Evolutionary conservation across 2,797 vertebrate species (phyloP).

Genomic region (Thamnophis elegans): DNA sequence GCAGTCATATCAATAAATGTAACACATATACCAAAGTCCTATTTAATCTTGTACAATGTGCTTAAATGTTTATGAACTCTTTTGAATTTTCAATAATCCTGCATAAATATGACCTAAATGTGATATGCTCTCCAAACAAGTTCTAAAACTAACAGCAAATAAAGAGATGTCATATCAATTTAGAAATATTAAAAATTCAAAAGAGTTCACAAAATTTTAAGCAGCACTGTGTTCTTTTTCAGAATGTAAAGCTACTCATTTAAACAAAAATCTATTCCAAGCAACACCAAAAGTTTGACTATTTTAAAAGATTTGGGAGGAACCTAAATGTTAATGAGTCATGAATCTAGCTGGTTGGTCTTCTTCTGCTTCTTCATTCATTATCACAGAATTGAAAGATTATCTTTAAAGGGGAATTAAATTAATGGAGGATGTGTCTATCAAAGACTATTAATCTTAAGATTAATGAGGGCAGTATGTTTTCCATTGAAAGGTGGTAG

Average conservation of each 20-base stretch:
- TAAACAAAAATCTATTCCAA: background rate
- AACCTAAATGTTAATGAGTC: background rate
- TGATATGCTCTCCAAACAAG: background rate
- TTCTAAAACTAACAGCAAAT: background rate
- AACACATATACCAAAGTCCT: background rate
- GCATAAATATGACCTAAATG: background rate
- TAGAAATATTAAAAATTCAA: background rate
- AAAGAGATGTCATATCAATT: background rate
- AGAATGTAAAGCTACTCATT: background rate
- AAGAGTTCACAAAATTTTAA: background rate
- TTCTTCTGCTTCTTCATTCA: background rate
- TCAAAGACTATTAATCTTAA: background rate
- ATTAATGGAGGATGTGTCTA: background rate
- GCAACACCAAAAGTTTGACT: background rate
- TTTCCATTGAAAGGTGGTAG: background rate
- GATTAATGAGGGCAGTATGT: background rate
- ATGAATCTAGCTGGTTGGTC: background rate
- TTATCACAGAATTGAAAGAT: background rate
- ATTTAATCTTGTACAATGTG: background rate
- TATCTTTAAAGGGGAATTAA: background rate
- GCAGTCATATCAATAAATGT: background rate
- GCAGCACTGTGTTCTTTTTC: background rate
- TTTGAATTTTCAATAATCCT: background rate
- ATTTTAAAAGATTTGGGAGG: background rate
- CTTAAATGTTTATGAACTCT: background rate